phyloP scores from a whole-genome alignment of 2,888 invertebrate genomes.

The Corbicula japonica region DNA sequence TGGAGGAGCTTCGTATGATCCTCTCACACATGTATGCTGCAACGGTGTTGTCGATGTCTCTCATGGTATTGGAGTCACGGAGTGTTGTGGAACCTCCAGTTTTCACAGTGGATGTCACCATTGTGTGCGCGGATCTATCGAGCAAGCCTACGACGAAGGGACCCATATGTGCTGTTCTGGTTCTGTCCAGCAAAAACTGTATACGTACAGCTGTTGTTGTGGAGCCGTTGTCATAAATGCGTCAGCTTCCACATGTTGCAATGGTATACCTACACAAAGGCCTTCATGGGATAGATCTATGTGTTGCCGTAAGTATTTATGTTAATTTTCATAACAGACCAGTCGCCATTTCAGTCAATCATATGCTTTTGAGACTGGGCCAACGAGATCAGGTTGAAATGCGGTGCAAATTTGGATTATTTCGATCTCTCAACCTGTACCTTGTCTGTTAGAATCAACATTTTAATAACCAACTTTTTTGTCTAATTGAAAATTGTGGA shows the following conservation, averaged over 20 bases:
- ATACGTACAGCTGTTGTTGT: conserved; percentile 37
- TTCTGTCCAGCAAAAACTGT: not conserved
- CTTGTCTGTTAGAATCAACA: too few relatives aligned
- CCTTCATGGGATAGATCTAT: conserved; percentile 1
- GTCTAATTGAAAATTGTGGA: too few relatives aligned
- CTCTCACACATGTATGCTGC: conserved; percentile 27
- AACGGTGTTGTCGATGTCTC: conserved; percentile 18
- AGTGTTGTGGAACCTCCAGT: conserved; percentile 20
- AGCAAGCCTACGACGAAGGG: conserved; percentile 11
- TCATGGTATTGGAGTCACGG: not conserved
- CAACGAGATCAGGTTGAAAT: too few relatives aligned
- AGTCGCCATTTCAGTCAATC: too few relatives aligned
- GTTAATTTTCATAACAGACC: too few relatives aligned
- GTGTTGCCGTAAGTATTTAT: conserved; percentile 37
- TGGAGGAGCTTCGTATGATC: conserved; percentile 22
- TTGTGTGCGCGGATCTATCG: conserved; percentile 9
- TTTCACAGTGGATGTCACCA: conserved; percentile 16
- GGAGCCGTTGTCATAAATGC: conserved; percentile 25
- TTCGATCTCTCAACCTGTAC: too few relatives aligned
- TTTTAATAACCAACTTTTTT: too few relatives aligned
- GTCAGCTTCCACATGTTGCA: conserved; percentile 12
- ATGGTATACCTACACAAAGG: not conserved
- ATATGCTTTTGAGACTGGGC: too few relatives aligned
- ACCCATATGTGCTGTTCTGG: conserved; percentile 40
- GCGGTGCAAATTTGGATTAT: too few relatives aligned